Evolutionary conservation across 2,797 vertebrate species (phyloP).

Genomic region (Rhabdophis nuchalis): DNA sequence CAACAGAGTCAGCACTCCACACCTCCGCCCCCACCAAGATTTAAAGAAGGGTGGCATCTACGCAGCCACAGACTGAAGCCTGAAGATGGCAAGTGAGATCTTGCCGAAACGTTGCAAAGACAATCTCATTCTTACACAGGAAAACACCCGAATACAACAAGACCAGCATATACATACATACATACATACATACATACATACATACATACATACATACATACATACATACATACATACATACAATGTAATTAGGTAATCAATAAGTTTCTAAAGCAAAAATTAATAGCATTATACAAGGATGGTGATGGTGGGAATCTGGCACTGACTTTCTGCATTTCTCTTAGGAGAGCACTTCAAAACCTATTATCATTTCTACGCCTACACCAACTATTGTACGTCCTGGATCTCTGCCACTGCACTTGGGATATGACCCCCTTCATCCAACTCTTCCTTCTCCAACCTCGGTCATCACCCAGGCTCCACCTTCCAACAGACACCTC

Average conservation of each 20-base stretch:
- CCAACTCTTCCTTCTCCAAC: constrained; percentile 95
- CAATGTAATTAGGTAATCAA: background rate
- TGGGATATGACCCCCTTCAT: constrained; percentile 87
- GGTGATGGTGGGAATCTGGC: fast-evolving
- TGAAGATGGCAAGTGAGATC: no score
- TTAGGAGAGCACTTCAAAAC: constrained; percentile 81
- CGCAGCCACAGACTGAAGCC: no score
- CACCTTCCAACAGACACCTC: constrained; percentile 91
- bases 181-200: no score
- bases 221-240: no score
- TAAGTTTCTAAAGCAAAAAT: background rate
- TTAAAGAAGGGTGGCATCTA: no score
- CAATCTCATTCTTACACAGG: no score
- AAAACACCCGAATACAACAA: no score
- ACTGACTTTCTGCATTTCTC: constrained; percentile 10
- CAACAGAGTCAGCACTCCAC: no score
- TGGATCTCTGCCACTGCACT: constrained; percentile 89
- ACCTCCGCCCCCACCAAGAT: no score
- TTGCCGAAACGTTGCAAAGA: no score
- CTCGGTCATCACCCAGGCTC: constrained; percentile 95
- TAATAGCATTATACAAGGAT: fast-evolving
- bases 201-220: no score
- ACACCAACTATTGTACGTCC: constrained; percentile 94
- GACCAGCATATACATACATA: no score
- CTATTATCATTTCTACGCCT: constrained; percentile 81